Conservation (phyloP, 1,140 invertebrate species). For the Bombus ignitus region DNA sequence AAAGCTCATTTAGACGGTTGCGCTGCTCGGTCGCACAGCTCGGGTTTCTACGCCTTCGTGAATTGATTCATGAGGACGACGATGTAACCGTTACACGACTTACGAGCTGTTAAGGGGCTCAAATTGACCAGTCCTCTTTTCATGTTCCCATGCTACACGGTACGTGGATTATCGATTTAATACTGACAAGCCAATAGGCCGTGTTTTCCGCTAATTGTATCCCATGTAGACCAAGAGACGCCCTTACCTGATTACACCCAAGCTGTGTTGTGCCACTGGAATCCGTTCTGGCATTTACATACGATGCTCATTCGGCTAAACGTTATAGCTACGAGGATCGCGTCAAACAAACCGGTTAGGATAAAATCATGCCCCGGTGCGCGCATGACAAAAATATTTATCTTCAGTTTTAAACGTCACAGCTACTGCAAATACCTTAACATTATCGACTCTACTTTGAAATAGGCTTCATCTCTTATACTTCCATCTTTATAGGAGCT, state of each 20-base stretch:
- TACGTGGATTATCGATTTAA: slow-evolving; percentile 45
- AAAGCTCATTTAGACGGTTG: background rate
- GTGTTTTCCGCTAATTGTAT: slow-evolving; percentile 54
- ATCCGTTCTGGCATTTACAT: slow-evolving; percentile 39
- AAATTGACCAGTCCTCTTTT: slow-evolving; percentile 29
- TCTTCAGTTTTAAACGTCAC: background rate
- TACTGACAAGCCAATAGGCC: slow-evolving; percentile 28
- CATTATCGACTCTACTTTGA: background rate
- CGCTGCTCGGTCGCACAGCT: background rate
- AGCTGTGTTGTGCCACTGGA: slow-evolving; percentile 5
- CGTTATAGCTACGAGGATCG: slow-evolving; percentile 5
- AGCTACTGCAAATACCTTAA: background rate
- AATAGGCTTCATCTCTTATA: background rate
- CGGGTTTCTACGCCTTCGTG: background rate
- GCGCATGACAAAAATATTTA: background rate
- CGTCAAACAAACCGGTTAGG: slow-evolving; percentile 15
- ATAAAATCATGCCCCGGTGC: background rate
- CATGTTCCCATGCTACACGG: slow-evolving; percentile 17
- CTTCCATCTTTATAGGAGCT: background rate
- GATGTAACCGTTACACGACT: background rate
- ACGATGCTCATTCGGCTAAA: slow-evolving; percentile 44
- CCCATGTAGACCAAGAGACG: slow-evolving; percentile 40
- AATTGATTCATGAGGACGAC: background rate
- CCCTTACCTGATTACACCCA: slow-evolving; percentile 40
- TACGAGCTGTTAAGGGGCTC: slow-evolving; percentile 9